Conservation (phyloP, 2,797 vertebrate species). For the Oreochromis grahami region DNA sequence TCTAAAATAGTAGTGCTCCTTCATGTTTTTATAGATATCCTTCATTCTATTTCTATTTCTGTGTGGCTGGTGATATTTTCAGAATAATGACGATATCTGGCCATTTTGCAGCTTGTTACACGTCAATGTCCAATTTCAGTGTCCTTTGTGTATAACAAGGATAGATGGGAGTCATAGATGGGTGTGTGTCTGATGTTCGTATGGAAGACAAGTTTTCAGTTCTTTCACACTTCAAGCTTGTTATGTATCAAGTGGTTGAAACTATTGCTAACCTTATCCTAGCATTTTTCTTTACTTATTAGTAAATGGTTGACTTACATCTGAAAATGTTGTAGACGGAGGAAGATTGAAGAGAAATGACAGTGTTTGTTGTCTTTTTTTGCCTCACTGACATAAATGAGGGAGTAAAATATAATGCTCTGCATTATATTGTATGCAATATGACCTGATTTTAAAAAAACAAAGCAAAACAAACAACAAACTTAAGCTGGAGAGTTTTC, state of each 20-base stretch:
- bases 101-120: not conserved
- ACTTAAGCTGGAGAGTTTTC: not conserved
- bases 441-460: not conserved
- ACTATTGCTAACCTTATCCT: not conserved
- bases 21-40: not conserved
- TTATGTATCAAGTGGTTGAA: not conserved
- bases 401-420: not conserved
- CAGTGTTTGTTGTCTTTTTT: not conserved
- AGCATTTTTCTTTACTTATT: not conserved
- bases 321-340: not conserved
- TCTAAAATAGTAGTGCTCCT: not conserved
- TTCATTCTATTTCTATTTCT: not conserved
- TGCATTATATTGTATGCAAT: not conserved
- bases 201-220: not conserved
- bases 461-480: accelerated
- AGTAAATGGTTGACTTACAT: not conserved
- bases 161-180: not conserved
- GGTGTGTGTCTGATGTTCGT: not conserved
- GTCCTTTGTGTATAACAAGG: not conserved
- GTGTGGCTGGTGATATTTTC: not conserved
- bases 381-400: not conserved
- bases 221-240: not conserved
- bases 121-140: not conserved
- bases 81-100: not conserved
- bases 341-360: not conserved